Evolutionary conservation across 2,888 invertebrate genomes (phyloP), one percentile per base, ranked within the genome.

Genomic region (Monoplex corrugatus): DNA sequence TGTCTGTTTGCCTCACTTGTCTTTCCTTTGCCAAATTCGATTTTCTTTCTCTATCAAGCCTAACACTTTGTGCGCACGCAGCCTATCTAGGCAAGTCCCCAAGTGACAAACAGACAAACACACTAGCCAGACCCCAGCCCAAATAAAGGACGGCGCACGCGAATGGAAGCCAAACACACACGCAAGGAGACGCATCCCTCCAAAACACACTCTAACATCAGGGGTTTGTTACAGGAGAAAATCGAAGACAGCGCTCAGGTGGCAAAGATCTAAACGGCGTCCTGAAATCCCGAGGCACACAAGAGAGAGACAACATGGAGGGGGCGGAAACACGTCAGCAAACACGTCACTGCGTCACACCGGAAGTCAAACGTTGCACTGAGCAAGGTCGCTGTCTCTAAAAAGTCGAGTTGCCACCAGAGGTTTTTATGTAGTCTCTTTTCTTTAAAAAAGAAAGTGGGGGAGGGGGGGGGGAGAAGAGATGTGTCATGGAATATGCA

Each of bases 21-120:
- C n/a, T n/a, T n/a, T n/a, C n/a, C n/a, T n/a, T n/a, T 68, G 68
- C 68, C 68, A 68, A 68, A 68, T 68, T 68, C 68, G 68, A 68
- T 68, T 68, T 68, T n/a, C n/a, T n/a, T n/a, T 68, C 68, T 68
- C 68, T 28, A 68, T 68, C 68, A 68, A 68, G 28, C 68, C 68
- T 68, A 68, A 68, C 68, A 68, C 68, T 68, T 68, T 23, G n/a
- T n/a, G 68, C 68, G 68, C 68, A 68, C 68, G 68, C 68, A n/a
- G 68, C 68, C 68, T 28, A 68, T 68, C 68, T 68, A 28, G 19
- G 16, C 68, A 28, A 68, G 68, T n/a, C n/a, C n/a, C 68, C 68
- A 19, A 23, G 8, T n/a, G 8, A 68, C 68, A 68, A 68, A 68
- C 68, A 68, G 3, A n/a, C 19, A 10, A 28, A 28, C 68, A 23